Percentiles rank a stretch among this genome's conserved stretches.
phyloP scores from a whole-genome alignment of 1,140 invertebrate species.

The Macrocentrus cingulum region DNA sequence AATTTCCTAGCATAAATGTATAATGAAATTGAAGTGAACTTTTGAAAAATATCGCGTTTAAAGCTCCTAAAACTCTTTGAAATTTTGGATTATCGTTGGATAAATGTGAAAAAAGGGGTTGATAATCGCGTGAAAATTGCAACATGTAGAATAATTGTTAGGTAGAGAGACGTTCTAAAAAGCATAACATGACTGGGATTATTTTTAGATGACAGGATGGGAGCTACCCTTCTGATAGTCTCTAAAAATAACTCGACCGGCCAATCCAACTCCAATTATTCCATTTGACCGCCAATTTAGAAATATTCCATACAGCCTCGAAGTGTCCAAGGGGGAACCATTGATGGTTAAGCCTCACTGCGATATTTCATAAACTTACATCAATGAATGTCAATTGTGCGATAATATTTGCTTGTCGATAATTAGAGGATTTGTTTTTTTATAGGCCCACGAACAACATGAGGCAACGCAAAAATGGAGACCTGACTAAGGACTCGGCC shows the following conservation, averaged over 20 bases:
- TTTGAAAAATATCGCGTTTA: too few species aligned
- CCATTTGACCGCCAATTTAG: slow-evolving; percentile 56
- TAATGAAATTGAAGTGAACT: too few species aligned
- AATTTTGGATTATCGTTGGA: too few species aligned
- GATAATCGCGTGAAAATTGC: too few species aligned
- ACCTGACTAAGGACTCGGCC: slow-evolving; percentile 31
- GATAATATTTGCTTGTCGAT: background rate
- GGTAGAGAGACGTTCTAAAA: too few species aligned
- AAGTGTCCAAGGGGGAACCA: slow-evolving; percentile 23
- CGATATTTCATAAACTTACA: too few species aligned
- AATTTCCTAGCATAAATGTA: too few species aligned
- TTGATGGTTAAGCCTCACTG: too few species aligned
- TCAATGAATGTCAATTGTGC: slow-evolving; percentile 7
- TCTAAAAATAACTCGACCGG: slow-evolving; percentile 56
- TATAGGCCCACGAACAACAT: slow-evolving; percentile 47
- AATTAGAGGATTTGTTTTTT: slow-evolving; percentile 22
- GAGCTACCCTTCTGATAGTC: slow-evolving; percentile 46
- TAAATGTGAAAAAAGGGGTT: too few species aligned
- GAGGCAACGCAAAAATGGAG: slow-evolving; percentile 44
- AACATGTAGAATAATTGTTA: too few species aligned
- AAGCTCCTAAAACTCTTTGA: too few species aligned
- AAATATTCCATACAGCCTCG: slow-evolving; percentile 51
- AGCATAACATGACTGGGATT: slow-evolving; percentile 32
- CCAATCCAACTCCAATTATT: slow-evolving; percentile 57
- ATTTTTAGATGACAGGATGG: slow-evolving; percentile 55